phyloP scores from a whole-genome alignment of 2,113 vertebrate genomes.

The Gambusia affinis region DNA sequence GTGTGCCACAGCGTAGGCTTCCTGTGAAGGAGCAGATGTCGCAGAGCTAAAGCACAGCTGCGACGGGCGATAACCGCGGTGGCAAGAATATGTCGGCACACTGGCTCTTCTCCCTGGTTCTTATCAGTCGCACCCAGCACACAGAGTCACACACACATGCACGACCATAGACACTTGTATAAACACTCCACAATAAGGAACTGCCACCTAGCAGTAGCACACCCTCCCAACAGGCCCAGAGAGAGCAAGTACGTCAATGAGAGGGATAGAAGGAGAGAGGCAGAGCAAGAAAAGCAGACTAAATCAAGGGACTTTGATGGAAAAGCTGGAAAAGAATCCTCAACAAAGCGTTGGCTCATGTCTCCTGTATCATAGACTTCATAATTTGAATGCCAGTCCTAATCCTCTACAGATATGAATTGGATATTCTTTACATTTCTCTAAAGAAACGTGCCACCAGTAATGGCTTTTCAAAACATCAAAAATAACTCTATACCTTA shows the following conservation, averaged over 20 bases:
- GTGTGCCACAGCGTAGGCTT: slow-evolving; percentile 77
- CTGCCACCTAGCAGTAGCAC: slow-evolving; percentile 74
- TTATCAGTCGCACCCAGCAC: slow-evolving; percentile 82
- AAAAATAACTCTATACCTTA: slow-evolving; percentile 4
- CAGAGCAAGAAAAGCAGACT: slow-evolving; percentile 59
- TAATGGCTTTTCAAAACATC: slow-evolving; percentile 16
- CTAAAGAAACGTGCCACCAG: slow-evolving; percentile 23
- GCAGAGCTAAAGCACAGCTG: slow-evolving; percentile 87
- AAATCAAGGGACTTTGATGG: slow-evolving; percentile 74
- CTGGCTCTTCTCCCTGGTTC: slow-evolving; percentile 83
- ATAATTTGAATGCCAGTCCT: slow-evolving; percentile 62
- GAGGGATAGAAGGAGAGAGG: slow-evolving; percentile 55
- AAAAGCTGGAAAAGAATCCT: slow-evolving; percentile 71
- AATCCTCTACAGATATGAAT: slow-evolving; percentile 64
- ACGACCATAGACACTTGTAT: slow-evolving; percentile 56
- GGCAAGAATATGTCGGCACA: slow-evolving; percentile 79
- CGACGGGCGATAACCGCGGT: slow-evolving; percentile 81
- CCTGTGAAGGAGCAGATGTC: slow-evolving; percentile 87
- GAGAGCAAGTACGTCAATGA: slow-evolving; percentile 61
- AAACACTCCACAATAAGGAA: slow-evolving; percentile 75
- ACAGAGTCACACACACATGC: slow-evolving; percentile 61
- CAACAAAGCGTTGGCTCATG: slow-evolving; percentile 70
- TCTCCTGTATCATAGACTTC: slow-evolving; percentile 67
- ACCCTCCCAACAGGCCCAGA: slow-evolving; percentile 69
- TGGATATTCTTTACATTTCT: slow-evolving; percentile 44